Evolutionary conservation across 1,140 invertebrate species (phyloP).

Genomic region (Trachelipus rathkii): DNA sequence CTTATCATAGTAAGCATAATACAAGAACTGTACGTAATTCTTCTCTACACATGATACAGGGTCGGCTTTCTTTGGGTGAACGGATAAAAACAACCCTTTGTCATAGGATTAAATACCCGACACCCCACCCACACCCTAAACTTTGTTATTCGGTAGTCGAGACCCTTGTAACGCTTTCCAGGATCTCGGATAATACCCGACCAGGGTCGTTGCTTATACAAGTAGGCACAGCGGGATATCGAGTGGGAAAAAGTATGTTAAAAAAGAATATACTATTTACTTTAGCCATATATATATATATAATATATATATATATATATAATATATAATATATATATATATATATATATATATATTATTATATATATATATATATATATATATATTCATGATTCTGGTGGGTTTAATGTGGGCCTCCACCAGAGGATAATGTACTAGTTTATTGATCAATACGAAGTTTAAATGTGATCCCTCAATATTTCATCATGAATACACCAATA

Average conservation of each 20-base stretch:
- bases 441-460: too few species aligned
- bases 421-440: too few species aligned
- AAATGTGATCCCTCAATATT: too few species aligned
- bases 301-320: slow-evolving; percentile 11
- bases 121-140: background rate
- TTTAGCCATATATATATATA: background rate
- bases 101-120: background rate
- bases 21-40: too few species aligned
- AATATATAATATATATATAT: slow-evolving; percentile 23
- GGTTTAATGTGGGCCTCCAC: too few species aligned
- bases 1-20: background rate
- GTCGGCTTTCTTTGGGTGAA: too few species aligned
- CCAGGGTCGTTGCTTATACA: background rate
- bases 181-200: background rate
- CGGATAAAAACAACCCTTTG: background rate
- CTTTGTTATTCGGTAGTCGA: slow-evolving; percentile 7
- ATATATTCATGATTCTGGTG: slow-evolving; percentile 11
- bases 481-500: too few species aligned
- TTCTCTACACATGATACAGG: too few species aligned
- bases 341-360: slow-evolving; percentile 18
- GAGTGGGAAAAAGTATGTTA: background rate
- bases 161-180: background rate
- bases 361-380: slow-evolving; percentile 27
- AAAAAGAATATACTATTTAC: background rate
- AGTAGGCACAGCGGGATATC: background rate